Base-by-base conservation (phyloP, 2,113 vertebrate genomes). In the Catharus minimus region DNA sequence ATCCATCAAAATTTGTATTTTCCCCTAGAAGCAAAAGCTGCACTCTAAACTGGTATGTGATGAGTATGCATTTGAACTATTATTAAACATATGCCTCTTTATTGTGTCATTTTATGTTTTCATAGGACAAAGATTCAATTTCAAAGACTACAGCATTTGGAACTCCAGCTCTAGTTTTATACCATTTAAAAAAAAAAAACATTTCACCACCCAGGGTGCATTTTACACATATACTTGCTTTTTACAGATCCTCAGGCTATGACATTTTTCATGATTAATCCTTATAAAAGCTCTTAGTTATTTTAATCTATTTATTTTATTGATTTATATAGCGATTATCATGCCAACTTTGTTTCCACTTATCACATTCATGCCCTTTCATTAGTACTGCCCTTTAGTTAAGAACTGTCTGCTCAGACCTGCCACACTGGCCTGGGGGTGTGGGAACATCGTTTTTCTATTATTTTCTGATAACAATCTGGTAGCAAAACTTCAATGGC, bases 291-390 rank as follows among this genome's bases (percentile, higher is more conserved):
- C 49, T 84, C 55, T 92, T 79, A 62, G 56, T 92, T 57, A 72
- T 79, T 84, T 74, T 73, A 44, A 79, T 93, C 5, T 89, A 86
- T 81, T 81, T 89, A 67, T 64, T 89, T 81, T 66, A 86, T 60
- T 91, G 66, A 95, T 88, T 92, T 88, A 91, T 55, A 82, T 2
- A 52, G n/a, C 2, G 0, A 61, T 87, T 83, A 92, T 56, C 5
- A 4, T 23, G 39, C 66, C 75, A 79, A 53, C 33, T 86, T 82
- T 74, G 68, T 87, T 94, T 64, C 75, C 75, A 83, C 80, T 92
- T 47, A 75, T 7, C 66, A 93, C 58, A 69, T 41, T 57, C 89
- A 28, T 92, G 69, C 24, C 24, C 93, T 90, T 76, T 85, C 43
- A 61, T 95, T 67, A 92, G 41, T 7, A 43, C 7, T 69, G 66